Conservation (phyloP, 2,113 vertebrate genomes). For the Gymnarchus niloticus region DNA sequence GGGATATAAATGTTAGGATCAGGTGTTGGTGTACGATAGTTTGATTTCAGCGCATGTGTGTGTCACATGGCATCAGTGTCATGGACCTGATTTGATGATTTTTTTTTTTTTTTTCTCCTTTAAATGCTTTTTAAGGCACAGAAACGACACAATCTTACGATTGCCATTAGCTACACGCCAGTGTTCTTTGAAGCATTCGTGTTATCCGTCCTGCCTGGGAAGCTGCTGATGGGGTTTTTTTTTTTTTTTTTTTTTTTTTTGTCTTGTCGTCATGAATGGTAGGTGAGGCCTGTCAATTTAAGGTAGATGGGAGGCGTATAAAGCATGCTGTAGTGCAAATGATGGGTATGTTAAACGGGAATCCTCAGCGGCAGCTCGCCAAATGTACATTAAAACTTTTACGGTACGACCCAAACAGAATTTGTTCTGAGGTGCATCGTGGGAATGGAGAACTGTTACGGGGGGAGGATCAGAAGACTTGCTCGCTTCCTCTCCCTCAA, state of each 20-base stretch:
- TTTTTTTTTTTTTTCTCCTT: not conserved
- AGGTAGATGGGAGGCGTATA: not conserved
- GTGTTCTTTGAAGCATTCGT: not conserved
- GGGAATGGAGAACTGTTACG: slow-evolving; percentile 4
- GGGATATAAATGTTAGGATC: not conserved
- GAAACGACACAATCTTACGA: not conserved
- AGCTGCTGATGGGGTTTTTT: not conserved
- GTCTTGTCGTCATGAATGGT: not conserved
- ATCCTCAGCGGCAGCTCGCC: not conserved
- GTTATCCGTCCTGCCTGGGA: not conserved
- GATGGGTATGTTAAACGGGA: not conserved
- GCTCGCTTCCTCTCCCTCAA: not conserved
- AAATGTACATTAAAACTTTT: not conserved
- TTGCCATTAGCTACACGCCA: not conserved
- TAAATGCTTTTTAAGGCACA: not conserved
- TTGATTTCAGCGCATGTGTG: not conserved
- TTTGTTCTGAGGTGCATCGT: not conserved
- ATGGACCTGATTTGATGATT: not conserved
- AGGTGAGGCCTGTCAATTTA: not conserved
- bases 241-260: not conserved
- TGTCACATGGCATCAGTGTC: not conserved
- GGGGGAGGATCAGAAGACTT: not conserved
- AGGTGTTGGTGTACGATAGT: not conserved
- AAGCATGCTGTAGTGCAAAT: not conserved
- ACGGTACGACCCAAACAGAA: not conserved